Base-by-base conservation (phyloP, 2,888 invertebrate genomes). In the Isotomurus palustris region DNA sequence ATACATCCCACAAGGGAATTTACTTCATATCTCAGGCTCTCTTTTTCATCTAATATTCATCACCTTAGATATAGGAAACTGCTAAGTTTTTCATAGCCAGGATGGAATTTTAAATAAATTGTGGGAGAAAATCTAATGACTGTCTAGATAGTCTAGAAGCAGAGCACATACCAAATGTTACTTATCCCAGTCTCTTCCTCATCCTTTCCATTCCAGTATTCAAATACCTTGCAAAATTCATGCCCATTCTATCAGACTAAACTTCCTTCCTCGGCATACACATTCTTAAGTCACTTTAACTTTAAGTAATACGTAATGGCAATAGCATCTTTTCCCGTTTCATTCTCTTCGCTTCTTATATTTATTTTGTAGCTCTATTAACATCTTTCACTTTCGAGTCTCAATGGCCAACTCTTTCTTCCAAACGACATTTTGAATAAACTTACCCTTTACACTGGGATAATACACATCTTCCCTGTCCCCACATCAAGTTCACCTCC, bases 91-190 rank as follows among this genome's bases (percentile, higher is more conserved):
- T 70, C 70, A 70, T 70, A 63, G 68, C 63, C 61, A 55, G 67
- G 68, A 70, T 70, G 66, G 70, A 70, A 70, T 68, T 70, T 70
- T 70, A 70, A 70, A 70, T 70, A 70, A 70, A 70, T 70, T 68
- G 70, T 70, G 66, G 68, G 67, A 70, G 70, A 68, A 68, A 70
- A 70, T 68, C 70, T 70, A 70, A 70, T 70, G 70, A 68, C 67
- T 68, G 67, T 66, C 60, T 67, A 66, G 68, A 66, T 65, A 63
- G 56, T 57, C 63, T 66, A 65, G 69, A 68, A 68, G 61, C 50
- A 58, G 62, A 64, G 28, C 32, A 51, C 47, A 38, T 17, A 41
- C 36, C 35, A 48, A 55, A 51, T 55, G 43, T 36, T 52, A 38
- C 55, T 36, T 29, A 44, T 57, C 54, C 29, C 52, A 24, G 12